Percentiles rank a stretch among this genome's conserved stretches.
Evolutionary conservation across 2,888 invertebrate species (phyloP).

Genomic region (Torymus aiolomorphi): DNA sequence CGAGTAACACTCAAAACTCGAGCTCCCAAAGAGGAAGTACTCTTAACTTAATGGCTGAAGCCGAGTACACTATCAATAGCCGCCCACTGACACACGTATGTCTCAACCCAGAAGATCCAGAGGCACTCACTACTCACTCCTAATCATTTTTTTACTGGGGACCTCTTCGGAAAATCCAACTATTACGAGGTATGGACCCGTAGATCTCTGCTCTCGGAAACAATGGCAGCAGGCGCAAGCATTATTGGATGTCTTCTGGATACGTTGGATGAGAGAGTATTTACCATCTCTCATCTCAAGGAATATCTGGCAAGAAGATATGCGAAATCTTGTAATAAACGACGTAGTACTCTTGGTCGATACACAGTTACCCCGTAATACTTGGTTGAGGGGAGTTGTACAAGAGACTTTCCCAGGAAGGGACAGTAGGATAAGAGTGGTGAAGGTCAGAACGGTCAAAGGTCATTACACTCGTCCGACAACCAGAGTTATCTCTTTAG

Average conservation of each 20-base stretch:
- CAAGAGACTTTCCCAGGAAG: no score
- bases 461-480: no score
- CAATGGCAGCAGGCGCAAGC: constrained; percentile 53
- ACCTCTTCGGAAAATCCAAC: constrained; percentile 45
- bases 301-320: not conserved
- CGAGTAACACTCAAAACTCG: not conserved
- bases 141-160: constrained; percentile 57
- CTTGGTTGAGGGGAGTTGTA: no score
- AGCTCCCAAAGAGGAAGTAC: not conserved
- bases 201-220: constrained; percentile 31
- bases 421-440: no score
- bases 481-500: no score
- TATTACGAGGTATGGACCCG: constrained; percentile 2
- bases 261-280: constrained; percentile 56
- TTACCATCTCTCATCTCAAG: constrained; percentile 44
- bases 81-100: constrained; percentile 63
- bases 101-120: constrained; percentile 58
- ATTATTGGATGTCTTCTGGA: constrained; percentile 56
- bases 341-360: not conserved
- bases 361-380: no score
- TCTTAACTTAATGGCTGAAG: not conserved
- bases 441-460: no score
- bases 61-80: no score
- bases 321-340: not conserved
- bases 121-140: constrained; percentile 55